Percentiles rank a stretch among this genome's conserved stretches.
phyloP scores from a whole-genome alignment of 37 sponge, comb jelly and placozoan species.

The Oscarella lobularis region DNA sequence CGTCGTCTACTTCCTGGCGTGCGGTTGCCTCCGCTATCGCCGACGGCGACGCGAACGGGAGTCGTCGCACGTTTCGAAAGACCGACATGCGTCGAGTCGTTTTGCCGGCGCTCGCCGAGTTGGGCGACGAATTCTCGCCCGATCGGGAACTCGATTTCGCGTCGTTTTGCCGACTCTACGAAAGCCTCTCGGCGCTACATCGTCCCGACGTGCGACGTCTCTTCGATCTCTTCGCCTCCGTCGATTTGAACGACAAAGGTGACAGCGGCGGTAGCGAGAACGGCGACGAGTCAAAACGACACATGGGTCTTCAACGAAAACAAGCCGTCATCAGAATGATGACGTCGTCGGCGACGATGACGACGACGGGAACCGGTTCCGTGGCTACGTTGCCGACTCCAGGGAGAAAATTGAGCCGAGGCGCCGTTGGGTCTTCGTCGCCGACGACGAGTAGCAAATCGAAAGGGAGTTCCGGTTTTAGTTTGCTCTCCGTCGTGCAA shows the following conservation, averaged over 20 bases:
- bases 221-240: neutral
- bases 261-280: neutral
- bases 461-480: too few relatives aligned
- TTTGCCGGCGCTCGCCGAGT: too few relatives aligned
- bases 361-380: neutral
- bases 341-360: neutral
- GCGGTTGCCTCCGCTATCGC: too few relatives aligned
- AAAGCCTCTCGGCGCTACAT: neutral
- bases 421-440: neutral
- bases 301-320: neutral
- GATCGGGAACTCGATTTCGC: neutral
- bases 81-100: too few relatives aligned
- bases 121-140: neutral
- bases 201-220: neutral
- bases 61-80: too few relatives aligned
- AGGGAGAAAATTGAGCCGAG: too few relatives aligned
- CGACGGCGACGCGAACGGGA: too few relatives aligned
- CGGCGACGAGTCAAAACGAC: neutral
- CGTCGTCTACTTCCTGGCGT: too few relatives aligned
- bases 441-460: neutral
- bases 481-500: too few relatives aligned
- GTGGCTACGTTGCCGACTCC: too few relatives aligned
- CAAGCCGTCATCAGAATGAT: too few relatives aligned
- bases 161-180: neutral
- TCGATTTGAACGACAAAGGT: neutral